Evolutionary conservation across 2,888 invertebrate species (phyloP).

Genomic region (Hemicrepidius hirtus): DNA sequence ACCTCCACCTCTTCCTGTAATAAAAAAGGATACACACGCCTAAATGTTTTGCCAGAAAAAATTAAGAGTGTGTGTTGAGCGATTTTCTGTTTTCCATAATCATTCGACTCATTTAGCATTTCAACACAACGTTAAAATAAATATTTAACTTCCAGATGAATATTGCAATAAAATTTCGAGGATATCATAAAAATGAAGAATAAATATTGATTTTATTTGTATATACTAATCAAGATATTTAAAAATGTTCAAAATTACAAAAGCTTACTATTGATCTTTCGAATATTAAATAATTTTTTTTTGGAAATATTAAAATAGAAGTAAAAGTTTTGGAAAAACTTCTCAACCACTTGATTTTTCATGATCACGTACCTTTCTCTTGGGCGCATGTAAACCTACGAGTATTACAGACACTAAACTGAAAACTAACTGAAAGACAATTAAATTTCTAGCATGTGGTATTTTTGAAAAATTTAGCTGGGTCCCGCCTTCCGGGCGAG

Average conservation of each 20-base stretch:
- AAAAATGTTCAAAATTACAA: neutral
- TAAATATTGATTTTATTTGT: slow-evolving; percentile 5
- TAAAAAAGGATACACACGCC: no score
- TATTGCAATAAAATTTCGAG: slow-evolving; percentile 1
- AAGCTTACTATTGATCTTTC: neutral
- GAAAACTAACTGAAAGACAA: slow-evolving; percentile 62
- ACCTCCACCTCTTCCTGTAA: no score
- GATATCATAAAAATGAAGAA: neutral
- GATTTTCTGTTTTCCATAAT: neutral
- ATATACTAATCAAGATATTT: neutral
- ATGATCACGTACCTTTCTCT: slow-evolving; percentile 36
- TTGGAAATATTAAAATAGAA: no score
- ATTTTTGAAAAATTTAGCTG: slow-evolving; percentile 61
- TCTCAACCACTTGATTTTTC: neutral
- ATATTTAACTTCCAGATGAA: neutral
- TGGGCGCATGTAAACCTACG: slow-evolving; percentile 36
- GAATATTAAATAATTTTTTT: no score
- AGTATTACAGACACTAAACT: slow-evolving; percentile 41
- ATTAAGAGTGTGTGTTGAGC: no score
- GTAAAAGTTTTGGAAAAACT: no score
- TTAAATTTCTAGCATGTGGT: slow-evolving; percentile 64
- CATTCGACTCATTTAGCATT: neutral
- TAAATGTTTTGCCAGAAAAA: no score
- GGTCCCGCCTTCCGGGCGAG: slow-evolving; percentile 57
- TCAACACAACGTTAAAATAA: neutral